phyloP scores from a whole-genome alignment of 2,888 invertebrate species.

The Aromia moschata region DNA sequence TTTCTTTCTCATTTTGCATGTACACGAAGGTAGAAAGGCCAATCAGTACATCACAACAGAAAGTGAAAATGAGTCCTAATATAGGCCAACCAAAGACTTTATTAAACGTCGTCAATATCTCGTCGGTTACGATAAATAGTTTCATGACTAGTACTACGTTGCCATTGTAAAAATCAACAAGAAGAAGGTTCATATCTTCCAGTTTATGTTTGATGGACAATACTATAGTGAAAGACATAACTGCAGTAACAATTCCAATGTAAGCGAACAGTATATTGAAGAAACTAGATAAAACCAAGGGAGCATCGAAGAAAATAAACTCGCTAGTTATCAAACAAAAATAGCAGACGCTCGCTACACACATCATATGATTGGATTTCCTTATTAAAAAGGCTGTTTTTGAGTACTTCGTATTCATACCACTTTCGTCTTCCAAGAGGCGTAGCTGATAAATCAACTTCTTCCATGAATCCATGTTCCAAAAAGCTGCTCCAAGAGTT shows the following conservation, averaged over 20 bases:
- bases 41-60: background rate
- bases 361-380: too few species aligned
- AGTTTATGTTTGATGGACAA: conserved; percentile 1
- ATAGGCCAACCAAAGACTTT: conserved; percentile 10
- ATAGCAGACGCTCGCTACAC: too few species aligned
- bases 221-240: background rate
- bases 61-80: background rate
- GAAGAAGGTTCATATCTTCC: background rate
- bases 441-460: background rate
- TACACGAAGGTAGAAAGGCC: background rate
- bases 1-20: background rate
- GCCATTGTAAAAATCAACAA: background rate
- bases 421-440: too few species aligned
- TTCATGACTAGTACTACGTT: background rate
- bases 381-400: too few species aligned
- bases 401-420: too few species aligned
- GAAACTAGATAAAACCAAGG: too few species aligned
- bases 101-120: background rate
- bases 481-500: background rate
- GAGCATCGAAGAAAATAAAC: too few species aligned
- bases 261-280: too few species aligned
- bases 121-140: background rate
- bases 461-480: background rate
- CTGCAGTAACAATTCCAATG: too few species aligned
- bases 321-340: too few species aligned